These are phyloP conservation scores for Parelbella ahira DNA, from an alignment of 2,888 invertebrate genomes.

Conservation along the genomic window DNA sequence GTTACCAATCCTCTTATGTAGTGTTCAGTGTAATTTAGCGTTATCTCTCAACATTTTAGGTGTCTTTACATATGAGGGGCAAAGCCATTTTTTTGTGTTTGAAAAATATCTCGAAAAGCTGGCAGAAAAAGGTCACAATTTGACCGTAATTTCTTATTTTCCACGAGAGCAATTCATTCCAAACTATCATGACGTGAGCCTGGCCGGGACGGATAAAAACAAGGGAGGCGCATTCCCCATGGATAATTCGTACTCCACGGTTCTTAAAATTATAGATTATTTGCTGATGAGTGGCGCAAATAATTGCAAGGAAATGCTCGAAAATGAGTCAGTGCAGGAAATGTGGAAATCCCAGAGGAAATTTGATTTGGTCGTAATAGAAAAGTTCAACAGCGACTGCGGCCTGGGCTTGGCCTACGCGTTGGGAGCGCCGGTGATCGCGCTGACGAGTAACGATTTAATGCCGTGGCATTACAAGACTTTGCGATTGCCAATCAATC, in stretches of 20 bases:
- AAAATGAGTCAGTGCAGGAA: constrained; percentile 52
- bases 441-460: constrained; percentile 76
- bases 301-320: constrained; percentile 49
- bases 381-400: constrained; percentile 87
- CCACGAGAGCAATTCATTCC: constrained; percentile 61
- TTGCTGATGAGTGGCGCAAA: constrained; percentile 35
- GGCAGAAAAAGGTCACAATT: constrained; percentile 81
- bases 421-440: constrained; percentile 81
- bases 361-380: constrained; percentile 85
- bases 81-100: constrained; percentile 85
- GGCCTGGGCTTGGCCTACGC: constrained; percentile 83
- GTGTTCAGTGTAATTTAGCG: too few relatives aligned
- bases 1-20: too few relatives aligned
- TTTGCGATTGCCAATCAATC: constrained; percentile 78
- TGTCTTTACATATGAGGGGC: constrained; percentile 83
- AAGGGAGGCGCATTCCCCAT: constrained; percentile 41
- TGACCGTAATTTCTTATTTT: constrained; percentile 84
- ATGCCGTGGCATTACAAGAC: constrained; percentile 82
- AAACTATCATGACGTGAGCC: constrained; percentile 82
- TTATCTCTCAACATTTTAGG: constrained; percentile 79
- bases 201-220: constrained; percentile 46
- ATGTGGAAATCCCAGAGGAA: constrained; percentile 58
- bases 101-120: constrained; percentile 80
- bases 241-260: constrained; percentile 38
- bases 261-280: constrained; percentile 30